Evolutionary conservation across 2,888 invertebrate genomes (phyloP).

Genomic region (Stegophylla sp.): DNA sequence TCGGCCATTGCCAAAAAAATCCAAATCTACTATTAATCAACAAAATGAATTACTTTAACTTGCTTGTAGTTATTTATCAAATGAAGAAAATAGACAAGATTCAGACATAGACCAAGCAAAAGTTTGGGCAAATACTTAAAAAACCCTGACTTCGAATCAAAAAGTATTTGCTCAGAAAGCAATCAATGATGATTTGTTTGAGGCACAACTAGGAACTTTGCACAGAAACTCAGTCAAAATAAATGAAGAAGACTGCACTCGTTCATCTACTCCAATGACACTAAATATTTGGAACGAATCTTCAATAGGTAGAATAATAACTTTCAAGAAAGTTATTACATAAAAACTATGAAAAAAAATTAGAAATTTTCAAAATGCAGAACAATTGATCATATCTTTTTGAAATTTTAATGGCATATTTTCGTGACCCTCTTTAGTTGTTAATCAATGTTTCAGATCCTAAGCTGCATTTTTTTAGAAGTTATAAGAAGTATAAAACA

Average conservation of each 20-base stretch:
- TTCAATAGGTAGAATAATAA: not conserved
- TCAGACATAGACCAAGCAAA: not conserved
- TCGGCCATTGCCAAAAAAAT: not conserved
- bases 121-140: constrained; percentile 13
- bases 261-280: not conserved
- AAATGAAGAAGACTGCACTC: not conserved
- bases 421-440: no score
- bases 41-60: constrained; percentile 32
- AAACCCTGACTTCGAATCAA: not conserved
- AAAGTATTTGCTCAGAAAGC: constrained; percentile 26
- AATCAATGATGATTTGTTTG: not conserved
- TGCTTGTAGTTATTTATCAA: not conserved
- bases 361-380: no score
- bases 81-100: constrained; percentile 1
- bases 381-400: no score
- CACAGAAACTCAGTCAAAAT: constrained; percentile 20
- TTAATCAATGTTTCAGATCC: no score
- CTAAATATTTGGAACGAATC: constrained; percentile 1
- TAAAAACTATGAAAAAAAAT: no score
- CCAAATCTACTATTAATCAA: not conserved
- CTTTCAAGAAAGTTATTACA: no score
- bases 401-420: no score
- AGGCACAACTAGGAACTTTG: constrained; percentile 6
- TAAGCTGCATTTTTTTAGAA: no score
- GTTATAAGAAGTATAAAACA: no score